A percentile compares a stretch with the other conserved stretches of the same genome.
phyloP scores from a whole-genome alignment of 2,888 invertebrate species.

The Odontomyia ornata region DNA sequence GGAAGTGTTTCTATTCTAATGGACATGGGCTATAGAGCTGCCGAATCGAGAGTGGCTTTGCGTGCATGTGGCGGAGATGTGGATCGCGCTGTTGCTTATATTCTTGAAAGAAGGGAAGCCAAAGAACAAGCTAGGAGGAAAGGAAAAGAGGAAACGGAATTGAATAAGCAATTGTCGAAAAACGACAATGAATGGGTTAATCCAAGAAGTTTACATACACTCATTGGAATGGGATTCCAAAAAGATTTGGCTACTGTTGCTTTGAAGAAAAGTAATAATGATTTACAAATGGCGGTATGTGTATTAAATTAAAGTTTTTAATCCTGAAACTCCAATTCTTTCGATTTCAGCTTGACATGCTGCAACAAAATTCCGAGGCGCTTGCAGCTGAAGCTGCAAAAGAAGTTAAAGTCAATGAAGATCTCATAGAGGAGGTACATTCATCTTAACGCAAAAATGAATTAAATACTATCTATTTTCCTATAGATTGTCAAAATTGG shows the following conservation, averaged over 20 bases:
- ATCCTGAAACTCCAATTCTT: too few species aligned
- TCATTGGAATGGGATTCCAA: conserved; percentile 76
- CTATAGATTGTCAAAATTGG: conserved; percentile 69
- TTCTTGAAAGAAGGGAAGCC: conserved; percentile 68
- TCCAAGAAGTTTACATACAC: conserved; percentile 63
- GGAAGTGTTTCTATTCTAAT: conserved; percentile 66
- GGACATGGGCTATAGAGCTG: conserved; percentile 72
- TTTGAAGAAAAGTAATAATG: conserved; percentile 73
- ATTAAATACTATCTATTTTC: conserved; percentile 27
- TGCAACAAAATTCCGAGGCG: conserved; percentile 56
- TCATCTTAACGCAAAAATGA: not conserved
- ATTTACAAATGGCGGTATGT: conserved; percentile 73
- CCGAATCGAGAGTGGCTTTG: conserved; percentile 77
- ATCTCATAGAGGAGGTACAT: conserved; percentile 54
- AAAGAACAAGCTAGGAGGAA: conserved; percentile 65
- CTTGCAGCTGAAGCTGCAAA: conserved; percentile 52
- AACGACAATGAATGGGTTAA: conserved; percentile 58
- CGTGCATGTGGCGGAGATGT: conserved; percentile 70
- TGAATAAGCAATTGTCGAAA: conserved; percentile 54
- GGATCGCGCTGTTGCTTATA: conserved; percentile 72
- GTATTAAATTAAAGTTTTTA: too few species aligned
- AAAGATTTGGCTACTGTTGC: conserved; percentile 70
- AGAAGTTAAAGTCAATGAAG: conserved; percentile 48
- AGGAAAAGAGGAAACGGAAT: conserved; percentile 65
- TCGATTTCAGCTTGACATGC: conserved; percentile 53